Percentiles rank a stretch among this genome's conserved stretches.
Evolutionary conservation across 2,888 invertebrate species (phyloP).

Genomic region (Tenthredo livida): DNA sequence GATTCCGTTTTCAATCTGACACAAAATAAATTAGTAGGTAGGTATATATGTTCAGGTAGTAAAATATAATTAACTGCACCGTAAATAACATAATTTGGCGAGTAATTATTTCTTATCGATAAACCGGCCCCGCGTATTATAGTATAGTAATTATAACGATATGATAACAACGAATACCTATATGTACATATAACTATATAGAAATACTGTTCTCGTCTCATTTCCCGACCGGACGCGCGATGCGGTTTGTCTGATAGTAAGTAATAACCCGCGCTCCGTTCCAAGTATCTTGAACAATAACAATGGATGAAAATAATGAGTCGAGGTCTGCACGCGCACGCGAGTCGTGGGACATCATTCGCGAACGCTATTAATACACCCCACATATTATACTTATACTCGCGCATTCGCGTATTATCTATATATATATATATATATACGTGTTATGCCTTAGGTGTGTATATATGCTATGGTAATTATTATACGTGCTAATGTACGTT

Average conservation of each 20-base stretch:
- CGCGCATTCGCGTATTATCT: background rate
- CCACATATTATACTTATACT: background rate
- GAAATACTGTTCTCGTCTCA: background rate
- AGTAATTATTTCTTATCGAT: too few relatives aligned
- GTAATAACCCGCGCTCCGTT: background rate
- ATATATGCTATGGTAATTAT: background rate
- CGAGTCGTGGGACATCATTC: constrained; percentile 19
- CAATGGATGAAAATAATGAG: constrained; percentile 38
- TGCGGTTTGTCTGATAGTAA: constrained; percentile 18
- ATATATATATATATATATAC: background rate
- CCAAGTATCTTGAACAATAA: constrained; percentile 38
- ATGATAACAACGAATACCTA: background rate
- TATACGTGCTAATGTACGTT: background rate
- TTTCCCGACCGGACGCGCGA: constrained; percentile 30
- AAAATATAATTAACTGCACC: too few relatives aligned
- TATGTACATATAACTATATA: background rate
- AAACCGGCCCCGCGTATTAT: too few relatives aligned
- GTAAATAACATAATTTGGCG: too few relatives aligned
- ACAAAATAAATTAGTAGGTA: too few relatives aligned
- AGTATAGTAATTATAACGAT: too few relatives aligned
- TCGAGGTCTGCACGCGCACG: background rate
- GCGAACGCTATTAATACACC: constrained; percentile 16
- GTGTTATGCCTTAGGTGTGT: background rate
- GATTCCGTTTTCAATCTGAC: too few relatives aligned
- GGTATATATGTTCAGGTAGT: too few relatives aligned